A percentile compares a stretch with the other conserved stretches of the same genome.
These are phyloP conservation scores for Mesembrinibis cayennensis DNA, from an alignment of 2,113 vertebrate genomes.

Conservation along the genomic window DNA sequence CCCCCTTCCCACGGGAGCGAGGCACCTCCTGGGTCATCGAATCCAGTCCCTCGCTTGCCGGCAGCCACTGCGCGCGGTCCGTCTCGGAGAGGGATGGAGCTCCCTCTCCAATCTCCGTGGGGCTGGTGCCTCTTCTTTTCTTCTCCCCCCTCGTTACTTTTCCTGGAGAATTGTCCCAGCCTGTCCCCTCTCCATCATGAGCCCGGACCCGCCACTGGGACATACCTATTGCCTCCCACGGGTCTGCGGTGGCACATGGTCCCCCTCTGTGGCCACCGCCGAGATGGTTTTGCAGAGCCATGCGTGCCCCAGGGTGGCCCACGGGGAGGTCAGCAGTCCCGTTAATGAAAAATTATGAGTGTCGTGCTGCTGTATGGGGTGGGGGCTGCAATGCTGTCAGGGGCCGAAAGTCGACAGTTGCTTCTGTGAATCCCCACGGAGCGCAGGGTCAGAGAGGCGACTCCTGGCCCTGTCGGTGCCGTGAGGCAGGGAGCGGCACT, in stretches of 20 bases:
- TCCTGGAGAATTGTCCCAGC: neutral
- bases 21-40: neutral
- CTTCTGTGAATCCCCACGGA: fast-evolving
- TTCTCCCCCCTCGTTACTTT: fast-evolving
- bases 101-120: neutral
- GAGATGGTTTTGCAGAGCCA: neutral
- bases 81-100: neutral
- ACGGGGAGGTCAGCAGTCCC: fast-evolving
- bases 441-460: neutral
- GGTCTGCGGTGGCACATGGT: neutral
- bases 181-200: neutral
- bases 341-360: fast-evolving
- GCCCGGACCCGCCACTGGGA: fast-evolving
- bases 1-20: neutral
- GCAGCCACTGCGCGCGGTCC: neutral
- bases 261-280: fast-evolving
- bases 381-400: fast-evolving
- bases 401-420: fast-evolving
- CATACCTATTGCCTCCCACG: fast-evolving
- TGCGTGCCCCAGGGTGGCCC: fast-evolving
- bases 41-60: neutral
- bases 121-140: neutral
- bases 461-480: fast-evolving
- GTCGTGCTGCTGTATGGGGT: fast-evolving
- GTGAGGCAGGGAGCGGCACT: fast-evolving